phyloP scores from a whole-genome alignment of 2,113 vertebrate species.

The Hemicordylus capensis region DNA sequence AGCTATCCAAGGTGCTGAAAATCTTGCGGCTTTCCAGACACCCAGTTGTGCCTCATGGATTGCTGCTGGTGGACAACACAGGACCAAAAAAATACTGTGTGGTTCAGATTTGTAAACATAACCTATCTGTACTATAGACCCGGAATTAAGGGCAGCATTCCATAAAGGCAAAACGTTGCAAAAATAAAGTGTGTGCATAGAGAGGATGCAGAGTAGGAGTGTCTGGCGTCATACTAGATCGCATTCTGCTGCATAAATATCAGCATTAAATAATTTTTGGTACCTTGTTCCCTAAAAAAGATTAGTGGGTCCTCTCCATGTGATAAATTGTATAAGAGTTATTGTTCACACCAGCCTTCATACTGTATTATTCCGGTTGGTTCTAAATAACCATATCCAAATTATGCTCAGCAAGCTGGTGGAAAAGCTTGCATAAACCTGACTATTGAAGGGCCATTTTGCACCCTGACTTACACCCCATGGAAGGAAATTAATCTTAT shows the following conservation, averaged over 20 bases:
- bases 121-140: conserved; percentile 47
- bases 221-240: conserved; percentile 63
- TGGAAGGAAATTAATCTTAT: conserved; percentile 2
- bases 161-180: conserved; percentile 40
- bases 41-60: too few relatives aligned
- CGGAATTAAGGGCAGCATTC: conserved; percentile 71
- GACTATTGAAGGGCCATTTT: conserved; percentile 59
- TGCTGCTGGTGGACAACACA: too few relatives aligned
- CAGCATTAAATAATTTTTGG: conserved; percentile 83
- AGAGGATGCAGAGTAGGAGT: conserved; percentile 46
- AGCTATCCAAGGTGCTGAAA: too few relatives aligned
- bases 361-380: conserved; percentile 70
- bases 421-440: conserved; percentile 67
- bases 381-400: conserved; percentile 78
- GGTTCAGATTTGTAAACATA: conserved; percentile 56
- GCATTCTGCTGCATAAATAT: conserved; percentile 81
- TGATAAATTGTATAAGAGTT: conserved; percentile 82
- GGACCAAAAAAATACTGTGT: not conserved
- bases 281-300: conserved; percentile 81
- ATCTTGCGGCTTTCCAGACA: too few relatives aligned
- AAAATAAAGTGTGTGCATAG: conserved; percentile 55
- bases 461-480: conserved; percentile 58
- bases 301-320: conserved; percentile 79
- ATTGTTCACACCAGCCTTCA: conserved; percentile 72
- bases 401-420: conserved; percentile 70